Conservation (phyloP, 1,140 invertebrate species). For the Acyrthosiphon pisum region DNA sequence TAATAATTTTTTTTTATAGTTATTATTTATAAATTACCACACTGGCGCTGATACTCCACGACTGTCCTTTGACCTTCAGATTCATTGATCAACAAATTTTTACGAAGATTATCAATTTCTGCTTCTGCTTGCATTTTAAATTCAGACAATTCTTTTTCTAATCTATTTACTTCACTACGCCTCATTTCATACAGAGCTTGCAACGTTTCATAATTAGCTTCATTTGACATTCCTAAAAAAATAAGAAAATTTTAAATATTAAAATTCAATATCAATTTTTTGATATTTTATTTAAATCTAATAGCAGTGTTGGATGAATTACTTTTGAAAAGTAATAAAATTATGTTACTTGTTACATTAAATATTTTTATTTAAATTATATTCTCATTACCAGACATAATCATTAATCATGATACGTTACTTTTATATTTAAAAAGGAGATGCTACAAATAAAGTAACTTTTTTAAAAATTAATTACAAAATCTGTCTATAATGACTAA, state of each 20-base stretch:
- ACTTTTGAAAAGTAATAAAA: too few relatives aligned
- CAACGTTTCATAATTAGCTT: conserved; percentile 33
- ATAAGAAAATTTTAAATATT: neutral
- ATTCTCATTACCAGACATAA: too few relatives aligned
- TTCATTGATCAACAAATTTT: conserved; percentile 38
- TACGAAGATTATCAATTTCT: conserved; percentile 23
- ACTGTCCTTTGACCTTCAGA: conserved; percentile 41
- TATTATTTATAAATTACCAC: conserved; percentile 30
- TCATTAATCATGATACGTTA: too few relatives aligned
- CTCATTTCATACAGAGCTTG: conserved; percentile 42
- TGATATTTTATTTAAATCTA: too few relatives aligned
- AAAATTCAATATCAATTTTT: neutral
- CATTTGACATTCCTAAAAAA: conserved; percentile 36
- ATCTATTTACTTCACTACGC: conserved; percentile 17
- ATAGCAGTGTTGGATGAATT: too few relatives aligned
- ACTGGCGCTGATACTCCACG: conserved; percentile 37
- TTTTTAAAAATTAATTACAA: too few relatives aligned
- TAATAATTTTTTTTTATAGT: too few relatives aligned
- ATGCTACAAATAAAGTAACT: too few relatives aligned
- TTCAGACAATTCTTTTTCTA: conserved; percentile 45
- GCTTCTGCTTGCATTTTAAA: conserved; percentile 23
- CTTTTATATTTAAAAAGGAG: too few relatives aligned
- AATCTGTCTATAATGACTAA: too few relatives aligned
- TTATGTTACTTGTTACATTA: too few relatives aligned
- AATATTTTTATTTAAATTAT: too few relatives aligned